Percentiles rank a stretch among this genome's conserved stretches.
Evolutionary conservation across 1,140 invertebrate genomes (phyloP).

Genomic region (Conopomorpha cramerella): DNA sequence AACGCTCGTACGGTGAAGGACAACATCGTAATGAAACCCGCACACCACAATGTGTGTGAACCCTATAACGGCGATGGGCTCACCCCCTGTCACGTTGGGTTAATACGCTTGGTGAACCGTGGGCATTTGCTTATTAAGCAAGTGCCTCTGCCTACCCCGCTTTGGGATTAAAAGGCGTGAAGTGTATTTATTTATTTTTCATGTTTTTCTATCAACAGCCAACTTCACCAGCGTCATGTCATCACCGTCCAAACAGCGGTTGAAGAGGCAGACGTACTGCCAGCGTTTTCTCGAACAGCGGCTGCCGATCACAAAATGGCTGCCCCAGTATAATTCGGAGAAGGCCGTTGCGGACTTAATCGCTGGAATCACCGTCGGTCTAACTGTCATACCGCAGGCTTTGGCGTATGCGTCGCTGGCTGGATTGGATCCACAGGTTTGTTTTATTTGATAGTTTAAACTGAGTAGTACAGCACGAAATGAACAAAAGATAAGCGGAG

Average conservation of each 20-base stretch:
- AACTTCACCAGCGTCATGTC: conserved; percentile 18
- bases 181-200: not conserved
- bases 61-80: too few relatives aligned
- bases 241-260: conserved; percentile 42
- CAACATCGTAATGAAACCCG: too few relatives aligned
- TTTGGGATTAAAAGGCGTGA: not conserved
- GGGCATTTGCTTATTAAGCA: not conserved
- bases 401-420: conserved; percentile 85
- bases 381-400: conserved; percentile 89
- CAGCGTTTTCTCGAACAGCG: conserved; percentile 36
- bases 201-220: not conserved
- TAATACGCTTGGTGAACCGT: too few relatives aligned
- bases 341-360: conserved; percentile 76
- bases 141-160: not conserved
- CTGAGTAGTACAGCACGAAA: not conserved
- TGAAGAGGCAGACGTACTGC: conserved; percentile 33
- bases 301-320: conserved; percentile 63
- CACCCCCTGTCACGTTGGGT: too few relatives aligned
- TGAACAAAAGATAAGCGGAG: not conserved
- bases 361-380: conserved; percentile 83
- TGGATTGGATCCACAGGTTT: conserved; percentile 79
- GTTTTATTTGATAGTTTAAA: not conserved
- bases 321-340: conserved; percentile 71
- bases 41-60: too few relatives aligned
- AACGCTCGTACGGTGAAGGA: too few relatives aligned